These are phyloP conservation scores for Sebastes reedi DNA, from an alignment of 2,797 vertebrate species.

Conservation along the genomic window DNA sequence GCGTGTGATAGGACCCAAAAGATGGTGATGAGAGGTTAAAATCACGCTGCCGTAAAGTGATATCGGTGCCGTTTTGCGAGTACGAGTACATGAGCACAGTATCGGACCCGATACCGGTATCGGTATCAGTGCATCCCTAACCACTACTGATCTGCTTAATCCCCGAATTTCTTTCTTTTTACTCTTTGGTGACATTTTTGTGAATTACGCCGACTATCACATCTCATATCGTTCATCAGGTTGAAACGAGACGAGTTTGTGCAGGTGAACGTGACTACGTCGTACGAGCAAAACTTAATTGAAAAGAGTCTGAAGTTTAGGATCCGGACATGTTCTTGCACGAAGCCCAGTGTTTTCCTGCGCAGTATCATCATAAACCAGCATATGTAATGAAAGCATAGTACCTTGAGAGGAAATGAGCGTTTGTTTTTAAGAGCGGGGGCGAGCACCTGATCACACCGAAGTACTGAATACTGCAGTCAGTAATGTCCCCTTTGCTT, in stretches of 20 bases:
- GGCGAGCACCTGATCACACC: slow-evolving; percentile 34
- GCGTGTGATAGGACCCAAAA: rapidly evolving
- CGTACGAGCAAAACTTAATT: not conserved
- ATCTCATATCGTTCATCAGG: not conserved
- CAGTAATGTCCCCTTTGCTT: slow-evolving; percentile 18
- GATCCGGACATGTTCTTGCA: not conserved
- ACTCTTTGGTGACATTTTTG: not conserved
- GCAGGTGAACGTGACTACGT: not conserved
- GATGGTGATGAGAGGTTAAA: too few species aligned
- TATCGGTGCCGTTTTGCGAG: too few species aligned
- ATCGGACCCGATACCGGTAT: too few species aligned
- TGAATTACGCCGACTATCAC: not conserved
- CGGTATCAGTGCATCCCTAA: too few species aligned
- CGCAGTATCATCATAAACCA: not conserved
- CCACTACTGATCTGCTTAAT: not conserved
- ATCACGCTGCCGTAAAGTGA: too few species aligned
- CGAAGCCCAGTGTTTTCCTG: slow-evolving; percentile 3
- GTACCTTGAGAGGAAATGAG: slow-evolving; percentile 1
- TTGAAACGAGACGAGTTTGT: not conserved
- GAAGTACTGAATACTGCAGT: slow-evolving; percentile 14
- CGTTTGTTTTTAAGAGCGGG: not conserved
- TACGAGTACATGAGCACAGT: too few species aligned
- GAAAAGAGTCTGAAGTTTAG: not conserved
- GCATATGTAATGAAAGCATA: not conserved
- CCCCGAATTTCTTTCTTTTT: not conserved